A percentile compares a stretch with the other conserved stretches of the same genome.
These are phyloP conservation scores for Montipora capricornis DNA, from an alignment of 64 coral and sea anemone species.

Conservation along the genomic window DNA sequence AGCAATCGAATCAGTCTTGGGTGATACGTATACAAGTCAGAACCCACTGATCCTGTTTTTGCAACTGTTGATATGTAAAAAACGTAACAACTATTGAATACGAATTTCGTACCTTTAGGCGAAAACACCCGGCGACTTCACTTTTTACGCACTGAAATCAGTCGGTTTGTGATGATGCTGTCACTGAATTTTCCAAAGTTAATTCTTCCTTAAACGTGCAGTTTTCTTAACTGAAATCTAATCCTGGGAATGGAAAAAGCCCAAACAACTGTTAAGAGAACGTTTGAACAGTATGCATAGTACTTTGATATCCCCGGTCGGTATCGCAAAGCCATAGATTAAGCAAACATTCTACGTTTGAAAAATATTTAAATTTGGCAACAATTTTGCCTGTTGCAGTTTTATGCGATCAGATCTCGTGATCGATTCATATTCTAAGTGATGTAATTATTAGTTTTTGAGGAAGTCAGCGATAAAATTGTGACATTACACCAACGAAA, in stretches of 20 bases:
- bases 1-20: too few species aligned
- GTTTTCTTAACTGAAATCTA: not conserved
- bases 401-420: not conserved
- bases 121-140: too few species aligned
- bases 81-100: too few species aligned
- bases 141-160: too few species aligned
- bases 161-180: too few species aligned
- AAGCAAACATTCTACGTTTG: not conserved
- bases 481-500: not conserved
- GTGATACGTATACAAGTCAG: too few species aligned
- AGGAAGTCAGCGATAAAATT: not conserved
- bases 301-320: not conserved
- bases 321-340: not conserved
- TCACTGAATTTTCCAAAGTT: not conserved
- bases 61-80: too few species aligned
- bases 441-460: not conserved
- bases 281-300: not conserved
- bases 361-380: not conserved
- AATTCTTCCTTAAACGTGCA: not conserved
- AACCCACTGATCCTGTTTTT: too few species aligned
- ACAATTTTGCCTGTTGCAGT: not conserved
- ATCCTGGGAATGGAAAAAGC: constrained; percentile 18
- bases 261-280: not conserved
- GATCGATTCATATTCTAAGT: not conserved
- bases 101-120: too few species aligned